Evolutionary conservation across 1,140 invertebrate genomes (phyloP), one percentile per base, ranked within the genome.

Genomic region (Triops cancriformis): DNA sequence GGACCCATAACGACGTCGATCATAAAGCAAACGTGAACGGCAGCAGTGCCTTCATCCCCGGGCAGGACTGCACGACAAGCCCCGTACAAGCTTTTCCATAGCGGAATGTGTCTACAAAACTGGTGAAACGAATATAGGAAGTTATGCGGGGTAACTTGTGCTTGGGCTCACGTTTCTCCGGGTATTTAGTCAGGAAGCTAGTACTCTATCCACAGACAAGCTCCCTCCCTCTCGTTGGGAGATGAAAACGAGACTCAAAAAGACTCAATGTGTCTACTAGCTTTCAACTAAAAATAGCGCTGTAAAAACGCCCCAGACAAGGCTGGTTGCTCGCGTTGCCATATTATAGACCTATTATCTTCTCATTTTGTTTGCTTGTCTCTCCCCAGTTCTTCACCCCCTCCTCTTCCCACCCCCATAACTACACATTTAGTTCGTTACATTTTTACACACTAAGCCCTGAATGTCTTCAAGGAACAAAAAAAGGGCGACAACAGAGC

Each of bases 221-320:
- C 2, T 4, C 31, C 2, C 7, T 4, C 31, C 2, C 2, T 2
- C 31, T 37, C 7, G 31, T 37, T 37, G 31, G 7, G 31, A 37
- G 23, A 23, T 64, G 14, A 23, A 64, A 64, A 64, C 10, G 51
- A 64, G 51, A 64, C 51, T 45, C 18, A 45, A 45, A 45, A 18
- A 45, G 43, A 45, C n/a, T 37, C 31, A 37, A 37, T 37, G 31
- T 64, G n/a, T 64, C 51, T 64, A 64, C 10, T 14, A 37, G 31
- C 31, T 37, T 64, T 64, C 23, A 64, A 18, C 51, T 64, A 64
- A 64, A 64, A 64, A 64, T 64, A 64, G 51, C 51, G 51, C 51
- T 23, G 51, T 23, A 64, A 64, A 64, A 64, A 64, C 51, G 51
- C 0, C 51, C 51, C 51, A 64, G n/a, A 64, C 51, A 64, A 64